Conservation (phyloP, 1,140 invertebrate genomes). For the Polyergus mexicanus region DNA sequence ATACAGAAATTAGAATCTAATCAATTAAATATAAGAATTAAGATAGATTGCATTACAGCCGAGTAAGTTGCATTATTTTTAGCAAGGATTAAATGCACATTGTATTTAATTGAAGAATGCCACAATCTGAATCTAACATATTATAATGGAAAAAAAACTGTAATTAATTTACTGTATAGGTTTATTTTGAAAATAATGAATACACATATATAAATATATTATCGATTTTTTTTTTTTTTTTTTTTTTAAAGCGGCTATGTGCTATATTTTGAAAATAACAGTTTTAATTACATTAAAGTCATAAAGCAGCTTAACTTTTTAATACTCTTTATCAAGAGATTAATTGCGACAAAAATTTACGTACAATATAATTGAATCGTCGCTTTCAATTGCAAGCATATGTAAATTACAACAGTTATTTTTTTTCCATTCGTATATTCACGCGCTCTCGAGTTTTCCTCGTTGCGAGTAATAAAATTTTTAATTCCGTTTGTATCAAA, state of each 20-base stretch:
- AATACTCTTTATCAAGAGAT: not conserved
- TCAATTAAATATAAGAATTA: not conserved
- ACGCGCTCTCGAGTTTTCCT: slow-evolving; percentile 24
- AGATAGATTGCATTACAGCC: not conserved
- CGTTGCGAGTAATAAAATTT: slow-evolving; percentile 43
- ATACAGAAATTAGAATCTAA: not conserved
- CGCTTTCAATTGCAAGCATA: not conserved
- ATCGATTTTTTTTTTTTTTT: not conserved
- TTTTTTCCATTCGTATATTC: not conserved
- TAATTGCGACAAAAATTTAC: not conserved
- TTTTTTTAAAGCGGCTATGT: not conserved
- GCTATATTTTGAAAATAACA: not conserved
- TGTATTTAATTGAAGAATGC: slow-evolving; percentile 11
- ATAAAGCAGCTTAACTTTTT: not conserved
- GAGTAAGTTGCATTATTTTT: slow-evolving; percentile 2
- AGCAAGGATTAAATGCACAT: not conserved
- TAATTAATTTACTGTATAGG: too few species aligned
- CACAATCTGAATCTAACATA: too few species aligned
- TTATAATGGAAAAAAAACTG: too few species aligned
- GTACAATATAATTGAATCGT: not conserved
- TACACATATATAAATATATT: too few species aligned
- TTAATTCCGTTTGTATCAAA: not conserved
- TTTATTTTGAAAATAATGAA: too few species aligned
- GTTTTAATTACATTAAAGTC: not conserved
- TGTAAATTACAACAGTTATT: not conserved